These are phyloP conservation scores for Porites cylindrica DNA, from an alignment of 92 coral and sea anemone genomes.

Conservation along the genomic window DNA sequence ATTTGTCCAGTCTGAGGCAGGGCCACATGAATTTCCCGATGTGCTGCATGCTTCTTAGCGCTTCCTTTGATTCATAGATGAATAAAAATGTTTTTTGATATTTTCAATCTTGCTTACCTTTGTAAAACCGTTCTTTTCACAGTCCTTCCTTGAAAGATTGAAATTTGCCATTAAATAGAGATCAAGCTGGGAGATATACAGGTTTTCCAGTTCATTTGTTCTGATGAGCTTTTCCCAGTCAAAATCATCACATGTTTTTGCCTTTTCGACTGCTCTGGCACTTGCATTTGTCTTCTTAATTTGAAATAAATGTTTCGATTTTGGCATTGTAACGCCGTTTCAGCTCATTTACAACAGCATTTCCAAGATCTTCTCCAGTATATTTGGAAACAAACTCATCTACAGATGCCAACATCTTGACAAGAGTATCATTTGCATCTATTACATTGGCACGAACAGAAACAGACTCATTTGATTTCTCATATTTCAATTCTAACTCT, in stretches of 20 bases:
- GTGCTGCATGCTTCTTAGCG: neutral
- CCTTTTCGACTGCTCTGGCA: conserved; percentile 56
- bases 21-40: conserved; percentile 36
- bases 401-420: conserved; percentile 54
- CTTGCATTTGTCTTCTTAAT: conserved; percentile 53
- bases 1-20: conserved; percentile 13
- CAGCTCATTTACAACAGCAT: conserved; percentile 46
- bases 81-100: conserved; percentile 45
- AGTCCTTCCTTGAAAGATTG: conserved; percentile 46
- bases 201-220: conserved; percentile 32
- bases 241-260: conserved; percentile 65
- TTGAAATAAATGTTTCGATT: conserved; percentile 51
- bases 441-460: conserved; percentile 19
- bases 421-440: conserved; percentile 62
- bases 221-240: conserved; percentile 56
- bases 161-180: conserved; percentile 43
- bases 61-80: neutral
- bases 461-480: neutral
- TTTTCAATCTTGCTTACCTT: conserved; percentile 40
- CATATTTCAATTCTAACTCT: conserved; percentile 25
- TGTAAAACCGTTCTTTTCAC: conserved; percentile 61
- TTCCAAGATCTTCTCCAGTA: conserved; percentile 61
- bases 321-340: conserved; percentile 42
- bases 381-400: conserved; percentile 51
- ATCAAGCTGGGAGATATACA: conserved; percentile 61